Evolutionary conservation across 2,797 vertebrate genomes (phyloP), one percentile per base, ranked within the genome.

Genomic region (Heliangelus exortis): DNA sequence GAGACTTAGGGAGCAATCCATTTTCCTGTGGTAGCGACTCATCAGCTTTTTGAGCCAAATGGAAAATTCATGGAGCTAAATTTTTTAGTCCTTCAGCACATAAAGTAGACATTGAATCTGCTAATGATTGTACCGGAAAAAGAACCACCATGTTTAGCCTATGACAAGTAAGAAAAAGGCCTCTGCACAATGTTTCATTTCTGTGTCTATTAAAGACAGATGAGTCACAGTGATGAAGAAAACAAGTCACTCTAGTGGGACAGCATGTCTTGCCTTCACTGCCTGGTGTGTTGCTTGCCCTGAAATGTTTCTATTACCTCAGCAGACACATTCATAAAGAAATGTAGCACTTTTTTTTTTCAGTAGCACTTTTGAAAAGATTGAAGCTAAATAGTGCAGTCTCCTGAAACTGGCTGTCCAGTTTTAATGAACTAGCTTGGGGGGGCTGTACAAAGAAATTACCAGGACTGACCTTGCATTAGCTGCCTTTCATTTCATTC

Each of bases 91-190:
- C 62, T 76, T 80, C 9, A 0, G 86, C 73, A 47, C 54, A 62
- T 63, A n/a, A 91, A 96, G 34, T 57, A 82, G 74, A 59, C 51
- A 89, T 25, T 75, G 51, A 86, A 80, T 92, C 90, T 90, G 23
- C 23, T 84, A 74, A 66, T 80, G 77, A 87, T 67, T 77, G 61
- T 93, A 87, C 78, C 75, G 93, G 71, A 41, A 84, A 75, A 87
- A 29, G 15, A 41, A 26, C 25, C 10, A n/a, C 47, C 72, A 10
- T 57, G 18, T 86, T 94, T 75, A 90, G 87, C 77, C n/a, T 69
- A 36, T 33, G 74, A 51, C 75, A 90, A 79, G 25, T 47, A n/a
- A n/a, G n/a, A n/a, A 50, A 67, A 53, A 95, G 63, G 48, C 10
- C 36, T 77, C 53, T 57, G 41, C 10, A 15, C 13, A 21, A 53